Evolutionary conservation across 2,113 vertebrate genomes (phyloP), one percentile per base, ranked within the genome.

Genomic region (Melanerpes aurifrons): DNA sequence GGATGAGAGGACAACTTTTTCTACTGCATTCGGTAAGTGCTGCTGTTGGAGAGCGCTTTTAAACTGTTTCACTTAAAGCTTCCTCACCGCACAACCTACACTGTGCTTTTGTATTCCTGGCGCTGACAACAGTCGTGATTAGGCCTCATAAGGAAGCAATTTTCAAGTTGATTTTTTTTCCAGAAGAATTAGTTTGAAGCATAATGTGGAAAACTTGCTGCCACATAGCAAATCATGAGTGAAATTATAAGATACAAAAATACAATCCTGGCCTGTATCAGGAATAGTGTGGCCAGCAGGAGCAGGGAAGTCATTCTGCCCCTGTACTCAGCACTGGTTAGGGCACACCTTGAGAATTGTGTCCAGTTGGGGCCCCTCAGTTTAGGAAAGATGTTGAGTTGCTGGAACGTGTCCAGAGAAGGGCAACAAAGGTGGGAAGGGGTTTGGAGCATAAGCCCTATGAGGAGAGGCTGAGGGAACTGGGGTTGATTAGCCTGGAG

Each of bases 121-220:
- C 11, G 54, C 37, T 56, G 17, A 20, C 2, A 77, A 14, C 3
- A 67, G 3, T 10, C 18, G 19, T 47, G 40, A 63, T 29, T 13
- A 58, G 0, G 50, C 29, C 26, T 57, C 17, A 35, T n/a, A 53
- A 61, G 13, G 5, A 78, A 68, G 1, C 2, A 28, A 32, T 71
- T 90, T 80, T 43, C 31, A 47, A 56, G 12, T 6, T 4, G 12
- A 7, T 4, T 29, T 40, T 43, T 43, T 56, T 61, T 31, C 6
- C 5, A 1, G 6, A 28, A 10, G 64, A 58, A 22, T 3, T 11
- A 22, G 0, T 66, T 61, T n/a, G 12, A 8, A 8, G 1, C 15
- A 78, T 59, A 87, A 62, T n/a, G 5, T 1, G 3, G 50, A 48
- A 79, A 69, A n/a, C 6, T 89, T 40, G 5, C 17, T 25, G 16